Percentiles rank a stretch among this genome's conserved stretches.
phyloP scores from a whole-genome alignment of 2,888 invertebrate species.

The Metopia argyrocephala region DNA sequence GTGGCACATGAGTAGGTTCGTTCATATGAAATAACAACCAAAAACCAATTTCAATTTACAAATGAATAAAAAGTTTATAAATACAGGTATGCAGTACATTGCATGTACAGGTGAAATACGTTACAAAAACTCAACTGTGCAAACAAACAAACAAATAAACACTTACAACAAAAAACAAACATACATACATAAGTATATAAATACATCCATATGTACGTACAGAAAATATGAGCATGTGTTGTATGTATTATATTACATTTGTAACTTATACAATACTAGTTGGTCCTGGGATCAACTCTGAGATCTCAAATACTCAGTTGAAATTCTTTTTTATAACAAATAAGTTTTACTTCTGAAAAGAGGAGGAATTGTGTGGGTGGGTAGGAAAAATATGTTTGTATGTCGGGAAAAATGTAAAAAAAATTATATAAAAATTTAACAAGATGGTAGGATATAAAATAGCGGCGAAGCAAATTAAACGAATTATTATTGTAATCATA shows the following conservation, averaged over 20 bases:
- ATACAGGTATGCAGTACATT: slow-evolving; percentile 6
- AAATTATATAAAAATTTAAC: neutral
- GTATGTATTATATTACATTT: no score
- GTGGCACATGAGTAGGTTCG: slow-evolving; percentile 8
- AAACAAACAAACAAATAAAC: neutral
- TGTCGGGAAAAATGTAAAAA: neutral
- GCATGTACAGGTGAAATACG: neutral
- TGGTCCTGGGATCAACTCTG: no score
- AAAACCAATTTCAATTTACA: slow-evolving; percentile 34
- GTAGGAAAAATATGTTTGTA: neutral
- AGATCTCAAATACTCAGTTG: no score
- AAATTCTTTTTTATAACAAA: no score
- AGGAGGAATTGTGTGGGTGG: no score
- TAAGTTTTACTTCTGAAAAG: no score
- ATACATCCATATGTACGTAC: no score
- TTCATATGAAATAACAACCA: neutral
- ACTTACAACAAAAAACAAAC: neutral
- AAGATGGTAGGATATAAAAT: slow-evolving; percentile 49
- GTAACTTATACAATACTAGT: no score
- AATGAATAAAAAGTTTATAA: slow-evolving; percentile 44
- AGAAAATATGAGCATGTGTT: no score
- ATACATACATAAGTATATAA: neutral
- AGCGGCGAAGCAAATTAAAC: slow-evolving; percentile 64
- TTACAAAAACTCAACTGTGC: neutral
- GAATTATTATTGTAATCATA: slow-evolving; percentile 67